phyloP scores from a whole-genome alignment of 2,113 vertebrate species.

The Martes martes region DNA sequence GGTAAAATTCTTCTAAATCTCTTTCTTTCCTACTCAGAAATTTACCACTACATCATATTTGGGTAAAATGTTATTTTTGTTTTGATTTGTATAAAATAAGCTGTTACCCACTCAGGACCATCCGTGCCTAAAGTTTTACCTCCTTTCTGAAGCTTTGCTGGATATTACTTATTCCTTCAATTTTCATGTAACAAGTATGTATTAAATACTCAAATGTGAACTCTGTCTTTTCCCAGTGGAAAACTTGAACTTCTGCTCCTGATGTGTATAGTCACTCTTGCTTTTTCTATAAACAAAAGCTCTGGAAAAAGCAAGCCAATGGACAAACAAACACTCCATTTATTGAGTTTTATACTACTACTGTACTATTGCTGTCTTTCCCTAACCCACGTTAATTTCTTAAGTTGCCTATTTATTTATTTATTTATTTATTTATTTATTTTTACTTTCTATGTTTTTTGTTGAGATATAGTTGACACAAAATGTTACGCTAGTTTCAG shows the following conservation, averaged over 20 bases:
- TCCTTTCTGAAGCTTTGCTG: not conserved
- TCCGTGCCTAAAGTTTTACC: not conserved
- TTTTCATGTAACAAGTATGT: not conserved
- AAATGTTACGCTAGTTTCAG: not conserved
- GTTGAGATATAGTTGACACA: not conserved
- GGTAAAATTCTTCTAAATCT: not conserved
- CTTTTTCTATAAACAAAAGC: not conserved
- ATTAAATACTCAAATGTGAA: not conserved
- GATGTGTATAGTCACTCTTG: not conserved
- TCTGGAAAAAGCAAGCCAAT: not conserved
- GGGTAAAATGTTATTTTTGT: not conserved
- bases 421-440: not conserved
- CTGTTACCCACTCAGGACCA: not conserved
- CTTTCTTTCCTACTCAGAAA: not conserved
- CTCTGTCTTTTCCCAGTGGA: not conserved
- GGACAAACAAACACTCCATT: not conserved
- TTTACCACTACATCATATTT: not conserved
- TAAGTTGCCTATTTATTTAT: not conserved
- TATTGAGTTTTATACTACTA: not conserved
- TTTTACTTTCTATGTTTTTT: not conserved
- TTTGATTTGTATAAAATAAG: constrained; percentile 4
- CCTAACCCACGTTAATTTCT: not conserved
- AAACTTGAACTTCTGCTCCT: not conserved
- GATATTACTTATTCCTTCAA: not conserved
- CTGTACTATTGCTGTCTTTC: not conserved